phyloP scores from a whole-genome alignment of 2,888 invertebrate species.

The Synergus itoensis region DNA sequence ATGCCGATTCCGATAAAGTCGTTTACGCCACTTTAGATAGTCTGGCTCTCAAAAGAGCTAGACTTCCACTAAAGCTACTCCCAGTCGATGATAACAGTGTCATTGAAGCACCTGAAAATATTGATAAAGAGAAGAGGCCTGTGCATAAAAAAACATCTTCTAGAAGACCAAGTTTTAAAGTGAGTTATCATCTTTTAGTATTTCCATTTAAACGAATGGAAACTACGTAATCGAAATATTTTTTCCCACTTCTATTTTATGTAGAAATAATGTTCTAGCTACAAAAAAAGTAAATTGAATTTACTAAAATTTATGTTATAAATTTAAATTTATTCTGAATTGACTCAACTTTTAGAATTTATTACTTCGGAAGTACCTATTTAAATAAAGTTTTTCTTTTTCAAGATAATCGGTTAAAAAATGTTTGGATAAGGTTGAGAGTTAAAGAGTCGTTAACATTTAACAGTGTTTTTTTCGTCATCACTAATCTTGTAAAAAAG shows the following conservation, averaged over 20 bases:
- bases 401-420: background rate
- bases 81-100: conserved; percentile 61
- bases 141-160: conserved; percentile 51
- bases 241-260: background rate
- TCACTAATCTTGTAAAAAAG: background rate
- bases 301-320: too few species aligned
- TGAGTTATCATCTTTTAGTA: conserved; percentile 30
- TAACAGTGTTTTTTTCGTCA: background rate
- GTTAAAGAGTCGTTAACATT: background rate
- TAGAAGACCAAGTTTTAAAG: conserved; percentile 63
- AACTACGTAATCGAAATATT: too few species aligned
- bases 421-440: background rate
- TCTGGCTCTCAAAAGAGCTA: conserved; percentile 69
- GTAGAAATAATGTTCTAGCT: background rate
- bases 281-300: too few species aligned
- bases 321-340: too few species aligned
- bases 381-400: background rate
- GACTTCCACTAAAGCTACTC: conserved; percentile 68
- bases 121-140: conserved; percentile 48
- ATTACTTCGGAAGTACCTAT: background rate
- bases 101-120: conserved; percentile 36
- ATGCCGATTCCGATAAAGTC: conserved; percentile 60
- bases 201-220: too few species aligned
- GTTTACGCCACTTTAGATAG: conserved; percentile 72
- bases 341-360: background rate